A percentile compares a stretch with the other conserved stretches of the same genome.
Evolutionary conservation across 1,140 invertebrate species (phyloP).

Genomic region (Trinorchestia longiramus): DNA sequence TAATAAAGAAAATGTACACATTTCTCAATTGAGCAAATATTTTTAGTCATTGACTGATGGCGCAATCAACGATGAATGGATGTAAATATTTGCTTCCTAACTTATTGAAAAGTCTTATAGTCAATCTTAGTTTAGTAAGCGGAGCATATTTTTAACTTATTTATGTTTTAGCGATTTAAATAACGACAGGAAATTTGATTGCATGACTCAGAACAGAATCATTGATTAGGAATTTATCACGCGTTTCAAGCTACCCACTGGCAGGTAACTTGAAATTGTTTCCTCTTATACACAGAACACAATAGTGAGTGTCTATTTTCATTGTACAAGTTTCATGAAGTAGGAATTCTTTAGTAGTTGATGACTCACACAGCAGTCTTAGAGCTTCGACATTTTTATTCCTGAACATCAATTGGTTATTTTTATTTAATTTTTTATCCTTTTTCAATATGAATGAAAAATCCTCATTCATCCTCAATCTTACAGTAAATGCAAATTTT

Average conservation of each 20-base stretch:
- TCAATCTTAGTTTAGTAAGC: background rate
- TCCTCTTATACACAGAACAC: background rate
- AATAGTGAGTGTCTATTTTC: no score
- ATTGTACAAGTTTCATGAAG: no score
- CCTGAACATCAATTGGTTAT: background rate
- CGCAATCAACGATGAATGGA: background rate
- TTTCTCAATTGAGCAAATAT: background rate
- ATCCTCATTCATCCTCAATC: no score
- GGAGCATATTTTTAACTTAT: background rate
- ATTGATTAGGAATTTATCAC: background rate
- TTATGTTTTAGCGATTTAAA: background rate
- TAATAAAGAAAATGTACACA: background rate
- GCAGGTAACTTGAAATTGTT: no score
- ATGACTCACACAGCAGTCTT: no score
- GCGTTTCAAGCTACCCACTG: no score
- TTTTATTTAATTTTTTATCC: background rate
- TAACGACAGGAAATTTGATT: background rate
- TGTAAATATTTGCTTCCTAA: background rate
- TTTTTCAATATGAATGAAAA: no score
- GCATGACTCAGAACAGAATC: background rate
- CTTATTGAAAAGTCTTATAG: background rate
- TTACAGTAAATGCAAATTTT: no score
- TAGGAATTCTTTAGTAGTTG: no score
- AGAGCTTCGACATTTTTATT: no score
- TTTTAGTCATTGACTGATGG: background rate